A percentile compares a stretch with the other conserved stretches of the same genome.
Conservation (phyloP, 2,888 invertebrate species). For the Drosophila yooni region DNA sequence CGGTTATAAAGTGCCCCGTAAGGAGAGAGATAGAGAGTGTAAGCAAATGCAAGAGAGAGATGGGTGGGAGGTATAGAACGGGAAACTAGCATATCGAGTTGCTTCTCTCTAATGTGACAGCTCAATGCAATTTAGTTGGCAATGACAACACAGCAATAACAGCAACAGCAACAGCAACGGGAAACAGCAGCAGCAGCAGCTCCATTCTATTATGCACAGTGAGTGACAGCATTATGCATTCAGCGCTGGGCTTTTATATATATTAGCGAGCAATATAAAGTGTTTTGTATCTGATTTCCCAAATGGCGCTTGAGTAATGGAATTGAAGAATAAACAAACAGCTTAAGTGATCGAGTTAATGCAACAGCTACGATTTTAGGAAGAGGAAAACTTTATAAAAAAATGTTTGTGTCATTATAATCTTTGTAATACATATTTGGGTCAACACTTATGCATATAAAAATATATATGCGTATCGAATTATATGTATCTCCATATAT, state of each 20-base stretch:
- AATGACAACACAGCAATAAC: slow-evolving; percentile 65
- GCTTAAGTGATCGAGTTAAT: background rate
- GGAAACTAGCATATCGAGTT: slow-evolving; percentile 67
- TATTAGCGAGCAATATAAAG: background rate
- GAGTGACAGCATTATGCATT: slow-evolving; percentile 13
- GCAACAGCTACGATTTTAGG: background rate
- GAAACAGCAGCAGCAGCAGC: slow-evolving; percentile 45
- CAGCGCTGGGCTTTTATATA: slow-evolving; percentile 6
- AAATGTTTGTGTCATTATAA: background rate
- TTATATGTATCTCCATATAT: background rate
- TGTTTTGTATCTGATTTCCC: slow-evolving; percentile 7
- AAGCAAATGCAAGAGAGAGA: slow-evolving; percentile 11
- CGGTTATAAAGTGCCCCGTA: slow-evolving; percentile 61
- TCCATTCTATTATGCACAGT: slow-evolving; percentile 62
- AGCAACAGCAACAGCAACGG: slow-evolving; percentile 48
- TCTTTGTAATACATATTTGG: background rate
- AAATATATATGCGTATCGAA: background rate
- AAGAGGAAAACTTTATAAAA: background rate
- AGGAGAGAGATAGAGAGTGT: slow-evolving; percentile 30
- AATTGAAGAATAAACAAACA: slow-evolving; percentile 5
- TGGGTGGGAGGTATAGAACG: background rate
- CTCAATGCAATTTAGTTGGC: slow-evolving; percentile 81
- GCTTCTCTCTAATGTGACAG: slow-evolving; percentile 81
- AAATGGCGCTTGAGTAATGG: background rate
- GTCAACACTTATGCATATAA: background rate